Percentiles rank a stretch among this genome's conserved stretches.
phyloP scores from a whole-genome alignment of 37 sponge, comb jelly and placozoan genomes.

The Agelas oroides region DNA sequence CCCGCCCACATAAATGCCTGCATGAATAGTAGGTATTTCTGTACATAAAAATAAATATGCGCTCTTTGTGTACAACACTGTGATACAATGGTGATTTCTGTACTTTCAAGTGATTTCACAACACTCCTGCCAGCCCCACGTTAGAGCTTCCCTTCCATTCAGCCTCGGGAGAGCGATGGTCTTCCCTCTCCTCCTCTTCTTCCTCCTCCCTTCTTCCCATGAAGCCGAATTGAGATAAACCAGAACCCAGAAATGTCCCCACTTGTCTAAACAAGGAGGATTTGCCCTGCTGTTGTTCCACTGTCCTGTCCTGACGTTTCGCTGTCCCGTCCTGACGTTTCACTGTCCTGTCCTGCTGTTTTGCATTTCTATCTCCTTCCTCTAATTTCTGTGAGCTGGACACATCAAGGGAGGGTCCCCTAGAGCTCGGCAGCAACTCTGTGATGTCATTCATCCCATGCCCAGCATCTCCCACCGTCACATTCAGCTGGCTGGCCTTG shows the following conservation, averaged over 20 bases:
- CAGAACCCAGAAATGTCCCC: background rate
- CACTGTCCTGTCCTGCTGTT: background rate
- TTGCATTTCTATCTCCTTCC: background rate
- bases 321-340: background rate
- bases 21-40: too few relatives aligned
- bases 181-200: background rate
- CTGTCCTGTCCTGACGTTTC: background rate
- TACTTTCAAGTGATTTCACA: too few relatives aligned
- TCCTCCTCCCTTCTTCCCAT: background rate
- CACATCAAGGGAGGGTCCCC: too few relatives aligned
- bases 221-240: background rate
- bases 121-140: too few relatives aligned
- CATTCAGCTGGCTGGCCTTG: background rate
- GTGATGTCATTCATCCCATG: background rate
- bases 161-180: too few relatives aligned
- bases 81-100: too few relatives aligned
- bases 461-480: background rate
- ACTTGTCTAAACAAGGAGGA: background rate
- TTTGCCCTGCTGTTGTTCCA: background rate
- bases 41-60: too few relatives aligned
- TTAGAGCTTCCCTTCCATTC: background rate
- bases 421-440: background rate
- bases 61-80: too few relatives aligned
- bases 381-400: background rate
- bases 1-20: too few relatives aligned